Evolutionary conservation across 2,888 invertebrate genomes (phyloP).

Genomic region (Ophonus ardosiacus): DNA sequence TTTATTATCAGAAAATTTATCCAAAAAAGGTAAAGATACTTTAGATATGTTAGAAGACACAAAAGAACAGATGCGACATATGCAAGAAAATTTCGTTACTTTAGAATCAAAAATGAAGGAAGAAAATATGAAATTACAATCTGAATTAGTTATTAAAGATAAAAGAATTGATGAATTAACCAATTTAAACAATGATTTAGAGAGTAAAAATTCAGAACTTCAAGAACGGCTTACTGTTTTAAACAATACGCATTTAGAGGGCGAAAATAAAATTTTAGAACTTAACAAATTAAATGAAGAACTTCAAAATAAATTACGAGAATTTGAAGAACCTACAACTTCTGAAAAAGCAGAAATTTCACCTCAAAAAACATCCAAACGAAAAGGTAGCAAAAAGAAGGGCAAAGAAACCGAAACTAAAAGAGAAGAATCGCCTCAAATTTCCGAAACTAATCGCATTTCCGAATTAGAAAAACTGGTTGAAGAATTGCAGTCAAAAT

Average conservation of each 20-base stretch:
- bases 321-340: constrained; percentile 55
- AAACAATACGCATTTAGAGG: constrained; percentile 66
- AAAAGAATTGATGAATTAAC: constrained; percentile 78
- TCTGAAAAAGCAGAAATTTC: constrained; percentile 50
- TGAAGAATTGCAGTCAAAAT: constrained; percentile 69
- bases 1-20: constrained; percentile 85
- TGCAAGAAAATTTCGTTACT: constrained; percentile 87
- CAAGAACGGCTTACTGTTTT: constrained; percentile 41
- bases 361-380: constrained; percentile 62
- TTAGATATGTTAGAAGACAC: constrained; percentile 87
- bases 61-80: constrained; percentile 87
- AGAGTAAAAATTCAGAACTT: constrained; percentile 64
- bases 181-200: constrained; percentile 76
- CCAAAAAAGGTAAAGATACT: constrained; percentile 84
- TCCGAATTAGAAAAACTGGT: constrained; percentile 68
- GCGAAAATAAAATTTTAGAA: constrained; percentile 71
- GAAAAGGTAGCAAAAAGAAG: constrained; percentile 74
- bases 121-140: constrained; percentile 79
- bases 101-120: constrained; percentile 85
- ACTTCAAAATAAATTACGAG: constrained; percentile 53
- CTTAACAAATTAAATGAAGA: constrained; percentile 65
- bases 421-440: constrained; percentile 75
- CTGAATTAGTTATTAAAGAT: constrained; percentile 79
- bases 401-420: constrained; percentile 75
- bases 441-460: constrained; percentile 72